Conservation (phyloP, 2,113 vertebrate species). For the Cynopterus brachyotis region DNA sequence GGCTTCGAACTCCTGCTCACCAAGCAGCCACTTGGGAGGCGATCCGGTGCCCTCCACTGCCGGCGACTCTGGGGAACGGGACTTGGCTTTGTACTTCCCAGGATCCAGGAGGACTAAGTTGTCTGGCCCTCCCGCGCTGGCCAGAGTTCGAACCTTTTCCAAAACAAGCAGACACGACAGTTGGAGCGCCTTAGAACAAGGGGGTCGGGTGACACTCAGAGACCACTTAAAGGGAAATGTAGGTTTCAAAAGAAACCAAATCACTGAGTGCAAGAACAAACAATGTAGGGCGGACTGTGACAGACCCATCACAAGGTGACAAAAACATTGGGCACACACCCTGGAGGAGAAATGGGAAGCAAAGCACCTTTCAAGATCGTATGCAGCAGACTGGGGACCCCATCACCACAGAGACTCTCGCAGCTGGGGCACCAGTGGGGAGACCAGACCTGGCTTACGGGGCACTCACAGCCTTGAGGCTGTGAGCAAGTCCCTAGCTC, state of each 20-base stretch:
- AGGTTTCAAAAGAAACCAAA: not conserved
- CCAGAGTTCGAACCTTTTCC: conserved; percentile 94
- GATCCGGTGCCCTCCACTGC: conserved; percentile 85
- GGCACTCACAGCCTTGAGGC: not conserved
- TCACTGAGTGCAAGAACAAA: not conserved
- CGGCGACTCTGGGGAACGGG: conserved; percentile 88
- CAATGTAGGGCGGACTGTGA: rapidly evolving
- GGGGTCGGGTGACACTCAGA: not conserved
- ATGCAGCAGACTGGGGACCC: not conserved
- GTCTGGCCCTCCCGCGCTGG: conserved; percentile 97
- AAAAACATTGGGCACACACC: not conserved
- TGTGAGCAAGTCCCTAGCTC: rapidly evolving
- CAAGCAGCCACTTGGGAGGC: conserved; percentile 93
- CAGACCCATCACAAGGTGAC: not conserved
- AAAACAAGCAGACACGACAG: not conserved
- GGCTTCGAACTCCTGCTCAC: conserved; percentile 98
- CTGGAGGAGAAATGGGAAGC: not conserved
- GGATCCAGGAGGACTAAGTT: conserved; percentile 97
- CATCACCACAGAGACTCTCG: rapidly evolving
- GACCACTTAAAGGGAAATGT: not conserved
- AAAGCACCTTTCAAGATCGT: not conserved
- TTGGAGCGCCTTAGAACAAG: not conserved
- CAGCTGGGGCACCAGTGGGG: rapidly evolving
- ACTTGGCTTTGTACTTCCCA: conserved; percentile 92
- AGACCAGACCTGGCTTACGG: rapidly evolving